Base-by-base conservation (phyloP, 1,140 invertebrate genomes). In the Nephila pilipes region DNA sequence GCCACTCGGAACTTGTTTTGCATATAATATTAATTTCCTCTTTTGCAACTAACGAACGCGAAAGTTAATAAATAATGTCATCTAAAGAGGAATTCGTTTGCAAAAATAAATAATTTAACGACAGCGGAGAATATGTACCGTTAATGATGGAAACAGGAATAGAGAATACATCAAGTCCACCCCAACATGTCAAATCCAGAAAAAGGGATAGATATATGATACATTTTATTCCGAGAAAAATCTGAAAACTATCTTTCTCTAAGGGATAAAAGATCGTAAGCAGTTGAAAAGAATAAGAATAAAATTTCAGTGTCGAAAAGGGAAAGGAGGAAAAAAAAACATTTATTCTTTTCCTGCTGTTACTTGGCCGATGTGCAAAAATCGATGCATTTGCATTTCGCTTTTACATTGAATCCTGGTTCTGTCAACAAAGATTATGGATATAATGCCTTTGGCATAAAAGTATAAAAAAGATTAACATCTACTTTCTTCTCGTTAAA, bases 341-440 rank as follows among this genome's bases (percentile, higher is more conserved):
- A 60, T 16, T 60, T 60, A 60, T 60, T 22, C 58, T 65, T 25
- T 25, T 25, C 29, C 16, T 32, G 16, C 16, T 75, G 12, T 36
- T 75, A 18, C 29, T 20, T 14, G 16, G 69, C 69, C 29, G 69
- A 75, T 29, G 18, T 75, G 25, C 32, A 36, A 36, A 75, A 75
- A 75, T 75, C 69, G 69, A 75, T 75, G 69, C 25, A 75, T 75
- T 75, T 75, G 29, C 69, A 75, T 75, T 75, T 75, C 32, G 12
- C 29, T 36, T 75, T 75, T 75, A 14, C 29, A 14, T 14, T 32
- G 69, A 75, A 75, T 75, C 32, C 18, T 36, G 32, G 14, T 32
- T 75, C 32, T 75, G 69, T 75, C 69, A 75, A 75, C 69, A 32
- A 75, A 36, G 69, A 75, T 75, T 75, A 75, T 29, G 16, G 16